Evolutionary conservation across 2,113 vertebrate species (phyloP).

Genomic region (Paracanthobrama guichenoti): DNA sequence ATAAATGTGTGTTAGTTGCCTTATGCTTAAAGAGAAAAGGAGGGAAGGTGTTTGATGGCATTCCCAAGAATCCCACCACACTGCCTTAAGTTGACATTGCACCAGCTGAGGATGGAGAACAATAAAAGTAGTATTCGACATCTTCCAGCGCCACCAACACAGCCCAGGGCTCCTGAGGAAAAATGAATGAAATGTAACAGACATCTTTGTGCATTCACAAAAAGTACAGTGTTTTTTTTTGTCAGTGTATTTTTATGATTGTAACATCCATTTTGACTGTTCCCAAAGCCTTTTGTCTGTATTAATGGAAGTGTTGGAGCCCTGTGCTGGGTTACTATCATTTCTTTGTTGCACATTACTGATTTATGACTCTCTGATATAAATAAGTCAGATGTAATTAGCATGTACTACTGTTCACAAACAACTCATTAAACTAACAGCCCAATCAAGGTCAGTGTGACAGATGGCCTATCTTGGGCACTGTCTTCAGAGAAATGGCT

Average conservation of each 20-base stretch:
- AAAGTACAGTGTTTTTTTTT: neutral
- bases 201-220: neutral
- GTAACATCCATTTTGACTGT: constrained; percentile 11
- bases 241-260: constrained; percentile 13
- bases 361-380: constrained; percentile 9
- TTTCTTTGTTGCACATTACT: neutral
- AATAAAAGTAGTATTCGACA: constrained; percentile 13
- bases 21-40: constrained; percentile 41
- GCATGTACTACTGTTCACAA: constrained; percentile 12
- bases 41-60: constrained; percentile 11
- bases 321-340: constrained; percentile 31
- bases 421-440: constrained; percentile 23
- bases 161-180: constrained; percentile 32
- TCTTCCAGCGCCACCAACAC: constrained; percentile 5
- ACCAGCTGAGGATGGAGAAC: constrained; percentile 43
- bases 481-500: constrained; percentile 16
- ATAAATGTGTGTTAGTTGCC: constrained; percentile 54
- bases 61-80: constrained; percentile 48
- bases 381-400: constrained; percentile 20
- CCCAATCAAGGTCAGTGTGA: constrained; percentile 7
- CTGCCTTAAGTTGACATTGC: constrained; percentile 58
- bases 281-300: constrained; percentile 1
- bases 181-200: neutral
- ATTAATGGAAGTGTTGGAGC: constrained; percentile 17
- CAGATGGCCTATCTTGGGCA: constrained; percentile 17